Evolutionary conservation across 2,797 vertebrate species (phyloP).

Genomic region (Pitangus sulphuratus): DNA sequence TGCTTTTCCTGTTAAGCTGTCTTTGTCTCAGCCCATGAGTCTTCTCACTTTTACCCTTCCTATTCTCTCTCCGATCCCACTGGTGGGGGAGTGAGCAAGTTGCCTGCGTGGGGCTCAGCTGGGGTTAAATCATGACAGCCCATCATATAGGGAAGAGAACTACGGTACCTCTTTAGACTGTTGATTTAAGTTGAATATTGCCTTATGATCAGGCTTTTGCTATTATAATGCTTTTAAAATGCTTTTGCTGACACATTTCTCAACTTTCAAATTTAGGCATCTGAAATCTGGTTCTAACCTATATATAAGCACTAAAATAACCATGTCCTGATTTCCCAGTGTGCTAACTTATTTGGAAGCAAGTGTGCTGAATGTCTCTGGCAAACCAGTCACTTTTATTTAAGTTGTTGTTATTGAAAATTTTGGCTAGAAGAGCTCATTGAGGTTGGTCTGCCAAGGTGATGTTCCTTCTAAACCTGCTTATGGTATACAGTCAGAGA

Average conservation of each 20-base stretch:
- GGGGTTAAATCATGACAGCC: neutral
- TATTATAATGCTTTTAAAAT: neutral
- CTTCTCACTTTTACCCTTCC: neutral
- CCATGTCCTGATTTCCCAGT: neutral
- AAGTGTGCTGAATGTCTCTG: neutral
- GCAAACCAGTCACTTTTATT: neutral
- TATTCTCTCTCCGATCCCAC: neutral
- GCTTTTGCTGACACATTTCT: neutral
- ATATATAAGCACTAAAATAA: slow-evolving; percentile 16
- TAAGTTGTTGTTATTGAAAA: neutral
- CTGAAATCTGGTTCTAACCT: neutral
- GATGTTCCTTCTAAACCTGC: neutral
- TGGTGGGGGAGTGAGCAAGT: neutral
- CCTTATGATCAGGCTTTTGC: neutral
- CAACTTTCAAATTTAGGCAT: neutral
- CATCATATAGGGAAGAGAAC: neutral
- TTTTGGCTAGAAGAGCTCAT: neutral
- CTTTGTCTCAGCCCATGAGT: neutral
- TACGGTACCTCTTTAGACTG: neutral
- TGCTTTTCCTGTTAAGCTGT: neutral
- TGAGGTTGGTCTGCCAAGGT: neutral
- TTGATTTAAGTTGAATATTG: neutral
- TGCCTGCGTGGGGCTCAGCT: neutral
- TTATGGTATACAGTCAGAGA: neutral
- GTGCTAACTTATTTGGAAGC: neutral